Evolutionary conservation across 2,797 vertebrate genomes (phyloP).

Genomic region (Pogoniulus pusillus): DNA sequence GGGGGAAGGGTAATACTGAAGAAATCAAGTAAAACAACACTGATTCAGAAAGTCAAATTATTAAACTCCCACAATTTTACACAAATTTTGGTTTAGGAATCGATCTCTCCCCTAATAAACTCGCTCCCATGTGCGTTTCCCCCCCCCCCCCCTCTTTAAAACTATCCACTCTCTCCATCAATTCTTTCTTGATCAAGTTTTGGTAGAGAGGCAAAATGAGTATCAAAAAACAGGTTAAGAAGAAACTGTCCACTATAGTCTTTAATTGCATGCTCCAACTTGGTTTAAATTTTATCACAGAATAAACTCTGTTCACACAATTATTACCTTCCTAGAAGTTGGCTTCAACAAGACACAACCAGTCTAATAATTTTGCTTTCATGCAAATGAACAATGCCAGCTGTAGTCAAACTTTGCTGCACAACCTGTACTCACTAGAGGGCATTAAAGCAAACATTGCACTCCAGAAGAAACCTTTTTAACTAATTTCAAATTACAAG

Average conservation of each 20-base stretch:
- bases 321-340: neutral
- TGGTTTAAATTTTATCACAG: neutral
- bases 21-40: neutral
- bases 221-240: neutral
- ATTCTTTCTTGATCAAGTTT: neutral
- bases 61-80: neutral
- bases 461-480: neutral
- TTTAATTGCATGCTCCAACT: neutral
- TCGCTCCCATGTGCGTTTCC: neutral
- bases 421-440: neutral
- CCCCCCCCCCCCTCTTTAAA: neutral
- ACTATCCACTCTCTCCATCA: neutral
- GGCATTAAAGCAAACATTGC: neutral
- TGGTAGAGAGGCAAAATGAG: too few species aligned
- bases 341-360: neutral
- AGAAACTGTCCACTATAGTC: neutral
- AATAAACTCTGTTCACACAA: neutral
- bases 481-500: neutral
- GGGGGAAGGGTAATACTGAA: neutral
- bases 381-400: neutral
- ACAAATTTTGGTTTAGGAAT: neutral
- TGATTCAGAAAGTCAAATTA: neutral
- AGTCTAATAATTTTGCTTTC: too few species aligned
- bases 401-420: neutral
- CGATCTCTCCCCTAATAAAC: neutral